A percentile compares a stretch with the other conserved stretches of the same genome.
Conservation (phyloP, 2,797 vertebrate genomes). For the Crypturellus tataupa region DNA sequence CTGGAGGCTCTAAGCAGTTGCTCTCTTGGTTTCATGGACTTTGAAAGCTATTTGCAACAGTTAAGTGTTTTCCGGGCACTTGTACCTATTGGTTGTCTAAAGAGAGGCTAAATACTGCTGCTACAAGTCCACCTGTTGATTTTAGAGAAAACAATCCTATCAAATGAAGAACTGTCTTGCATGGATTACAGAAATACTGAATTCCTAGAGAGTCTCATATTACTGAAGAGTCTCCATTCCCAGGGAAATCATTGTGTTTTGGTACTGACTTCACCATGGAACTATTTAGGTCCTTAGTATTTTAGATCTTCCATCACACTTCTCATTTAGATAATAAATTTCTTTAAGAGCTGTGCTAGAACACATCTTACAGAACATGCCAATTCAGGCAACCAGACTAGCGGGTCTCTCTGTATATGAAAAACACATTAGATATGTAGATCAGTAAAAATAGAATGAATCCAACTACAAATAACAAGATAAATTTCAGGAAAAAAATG, state of each 20-base stretch:
- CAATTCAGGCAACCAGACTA: background rate
- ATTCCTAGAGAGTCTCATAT: background rate
- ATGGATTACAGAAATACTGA: background rate
- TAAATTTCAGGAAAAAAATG: background rate
- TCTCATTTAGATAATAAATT: background rate
- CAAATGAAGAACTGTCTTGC: slow-evolving; percentile 10
- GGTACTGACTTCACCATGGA: background rate
- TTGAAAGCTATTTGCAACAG: background rate
- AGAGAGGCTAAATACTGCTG: background rate
- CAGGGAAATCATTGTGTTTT: background rate
- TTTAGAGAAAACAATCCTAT: background rate
- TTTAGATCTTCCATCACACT: background rate
- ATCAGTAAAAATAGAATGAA: background rate
- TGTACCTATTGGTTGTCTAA: background rate
- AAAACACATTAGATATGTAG: background rate
- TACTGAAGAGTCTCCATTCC: background rate
- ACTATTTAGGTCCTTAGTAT: background rate
- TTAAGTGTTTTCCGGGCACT: background rate
- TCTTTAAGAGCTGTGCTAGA: background rate
- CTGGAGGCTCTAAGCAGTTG: background rate
- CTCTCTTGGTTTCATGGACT: background rate
- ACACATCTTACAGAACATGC: background rate
- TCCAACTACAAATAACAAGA: background rate
- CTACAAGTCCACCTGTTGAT: background rate
- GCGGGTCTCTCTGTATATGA: too few species aligned